Base-by-base conservation (phyloP, 1,140 invertebrate species). In the Maconellicoccus hirsutus region DNA sequence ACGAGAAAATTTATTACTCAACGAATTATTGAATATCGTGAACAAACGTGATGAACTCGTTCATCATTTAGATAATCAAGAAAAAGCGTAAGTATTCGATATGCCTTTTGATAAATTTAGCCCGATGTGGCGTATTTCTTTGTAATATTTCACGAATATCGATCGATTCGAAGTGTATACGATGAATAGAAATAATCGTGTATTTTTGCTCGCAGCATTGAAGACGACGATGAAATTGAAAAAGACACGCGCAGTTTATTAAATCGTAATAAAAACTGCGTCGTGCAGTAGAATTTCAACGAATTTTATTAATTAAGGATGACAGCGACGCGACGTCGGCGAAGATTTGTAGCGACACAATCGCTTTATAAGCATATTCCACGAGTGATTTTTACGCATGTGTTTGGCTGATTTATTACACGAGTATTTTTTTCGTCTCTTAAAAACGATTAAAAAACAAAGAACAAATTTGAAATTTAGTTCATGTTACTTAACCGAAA, bases 11-110 rank as follows among this genome's bases (percentile, higher is more conserved):
- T 80, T 93, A 21, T 79, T 96, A 21, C 80, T 98, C 16, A 91
- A 93, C 72, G 93, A 96, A 79, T 81, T 98, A 63, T 86, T 98
- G n/a, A 86, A 86, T 1, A 94, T 96, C 72, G 94, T 98, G 3
- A 95, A 98, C 79, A 95, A 97, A 79, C 82, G 95, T 75, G 93
- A 98, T 80, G 92, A 96, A 78, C 82, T 98, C 29, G 94, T 98
- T 0, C 93, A 96, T 81, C 92, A 96, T 82, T 85, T 98, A 73
- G 94, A 98, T 80, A 89, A 88, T 75, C 93, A 98, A 78, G 94
- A 98, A 80, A 87, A 88, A 85, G 94, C 93, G 93, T 96, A 85
- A 89, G 91, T 86, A 33, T 72, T 42, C 42, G 29, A 25, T 63
- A 26, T n/a, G n/a, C n/a, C n/a, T n/a, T n/a, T n/a, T n/a, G n/a